Percentiles rank a stretch among this genome's conserved stretches.
phyloP scores from a whole-genome alignment of 2,113 vertebrate genomes.

The Notarius quadriscutis region DNA sequence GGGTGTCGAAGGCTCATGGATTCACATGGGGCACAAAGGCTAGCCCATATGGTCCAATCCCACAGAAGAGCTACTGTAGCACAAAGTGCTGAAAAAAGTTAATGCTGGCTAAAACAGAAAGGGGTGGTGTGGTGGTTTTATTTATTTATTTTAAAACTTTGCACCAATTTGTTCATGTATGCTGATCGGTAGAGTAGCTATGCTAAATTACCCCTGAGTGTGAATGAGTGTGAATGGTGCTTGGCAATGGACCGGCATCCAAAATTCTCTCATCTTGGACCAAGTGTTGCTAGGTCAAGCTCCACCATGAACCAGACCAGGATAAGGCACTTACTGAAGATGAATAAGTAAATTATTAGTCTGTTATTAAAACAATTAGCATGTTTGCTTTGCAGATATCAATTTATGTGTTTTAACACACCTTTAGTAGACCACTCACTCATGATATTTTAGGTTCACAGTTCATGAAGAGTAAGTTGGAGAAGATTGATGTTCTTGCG shows the following conservation, averaged over 20 bases:
- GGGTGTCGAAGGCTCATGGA: too few relatives aligned
- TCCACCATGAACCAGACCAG: neutral
- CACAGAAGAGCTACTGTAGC: too few relatives aligned
- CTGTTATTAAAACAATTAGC: neutral
- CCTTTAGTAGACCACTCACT: neutral
- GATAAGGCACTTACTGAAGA: neutral
- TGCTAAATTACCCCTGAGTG: neutral
- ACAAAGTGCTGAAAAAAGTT: too few relatives aligned
- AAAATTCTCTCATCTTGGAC: neutral
- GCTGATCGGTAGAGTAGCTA: too few relatives aligned
- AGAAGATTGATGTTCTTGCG: neutral
- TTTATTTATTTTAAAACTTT: too few relatives aligned
- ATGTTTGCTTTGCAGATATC: neutral
- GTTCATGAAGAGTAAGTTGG: neutral
- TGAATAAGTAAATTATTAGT: neutral
- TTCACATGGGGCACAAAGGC: too few relatives aligned
- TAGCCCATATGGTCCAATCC: too few relatives aligned
- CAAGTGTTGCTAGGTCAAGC: neutral
- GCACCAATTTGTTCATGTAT: too few relatives aligned
- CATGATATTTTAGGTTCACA: neutral
- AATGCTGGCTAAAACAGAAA: too few relatives aligned
- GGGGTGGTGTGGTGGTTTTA: too few relatives aligned
- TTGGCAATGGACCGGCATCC: neutral
- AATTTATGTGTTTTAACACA: neutral
- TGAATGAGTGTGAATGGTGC: neutral